Evolutionary conservation across 2,797 vertebrate genomes (phyloP).

Genomic region (Oryzias sinensis): DNA sequence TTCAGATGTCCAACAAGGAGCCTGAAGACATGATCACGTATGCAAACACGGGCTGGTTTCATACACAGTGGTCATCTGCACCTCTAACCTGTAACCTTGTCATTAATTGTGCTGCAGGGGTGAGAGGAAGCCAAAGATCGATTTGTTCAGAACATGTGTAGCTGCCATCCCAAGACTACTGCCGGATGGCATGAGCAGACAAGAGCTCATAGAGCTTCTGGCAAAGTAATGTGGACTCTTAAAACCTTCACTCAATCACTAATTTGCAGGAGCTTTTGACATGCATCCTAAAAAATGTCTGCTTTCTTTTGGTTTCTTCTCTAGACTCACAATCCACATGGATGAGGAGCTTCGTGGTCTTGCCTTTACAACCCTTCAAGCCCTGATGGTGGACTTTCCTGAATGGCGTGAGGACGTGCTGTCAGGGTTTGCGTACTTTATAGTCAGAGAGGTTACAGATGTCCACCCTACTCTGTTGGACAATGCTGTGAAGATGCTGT

Average conservation of each 20-base stretch:
- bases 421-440: constrained; percentile 96
- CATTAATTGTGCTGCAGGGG: constrained; percentile 77
- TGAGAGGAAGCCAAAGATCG: constrained; percentile 98
- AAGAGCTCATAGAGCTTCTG: constrained; percentile 96
- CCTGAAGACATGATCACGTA: constrained; percentile 99
- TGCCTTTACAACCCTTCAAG: constrained; percentile 97
- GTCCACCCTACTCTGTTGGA: constrained; percentile 94
- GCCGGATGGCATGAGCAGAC: constrained; percentile 98
- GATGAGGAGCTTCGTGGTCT: constrained; percentile 96
- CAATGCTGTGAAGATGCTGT: constrained; percentile 97
- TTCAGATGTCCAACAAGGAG: constrained; percentile 99
- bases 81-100: constrained; percentile 5
- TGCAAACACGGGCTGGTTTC: constrained; percentile 50
- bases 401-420: constrained; percentile 98
- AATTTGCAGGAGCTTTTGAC: background rate
- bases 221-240: constrained; percentile 83
- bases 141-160: constrained; percentile 97
- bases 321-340: constrained; percentile 97
- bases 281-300: background rate
- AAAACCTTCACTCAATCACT: background rate
- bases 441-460: constrained; percentile 96
- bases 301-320: background rate
- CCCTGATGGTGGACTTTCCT: constrained; percentile 96
- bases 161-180: constrained; percentile 97
- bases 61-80: background rate